Conservation (phyloP, 1,140 invertebrate species). For the Ericerus pela region DNA sequence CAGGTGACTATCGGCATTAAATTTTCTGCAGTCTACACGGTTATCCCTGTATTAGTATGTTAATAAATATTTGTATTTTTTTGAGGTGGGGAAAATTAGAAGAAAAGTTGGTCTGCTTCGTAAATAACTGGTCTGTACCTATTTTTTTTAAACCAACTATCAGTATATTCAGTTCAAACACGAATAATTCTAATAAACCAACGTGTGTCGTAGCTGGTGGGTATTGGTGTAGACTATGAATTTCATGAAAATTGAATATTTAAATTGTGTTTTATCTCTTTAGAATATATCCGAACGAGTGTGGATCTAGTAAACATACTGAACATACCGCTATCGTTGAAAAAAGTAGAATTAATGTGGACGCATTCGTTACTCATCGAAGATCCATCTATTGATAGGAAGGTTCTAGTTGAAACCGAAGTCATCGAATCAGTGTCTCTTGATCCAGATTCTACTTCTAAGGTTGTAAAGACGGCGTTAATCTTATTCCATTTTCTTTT, state of each 20-base stretch:
- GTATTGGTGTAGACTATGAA: not conserved
- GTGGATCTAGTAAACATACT: conserved; percentile 64
- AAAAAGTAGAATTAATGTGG: conserved; percentile 67
- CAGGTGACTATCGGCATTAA: not conserved
- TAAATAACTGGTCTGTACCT: not conserved
- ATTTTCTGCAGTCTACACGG: too few relatives aligned
- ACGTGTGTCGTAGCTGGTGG: not conserved
- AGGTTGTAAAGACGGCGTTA: too few relatives aligned
- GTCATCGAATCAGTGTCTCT: conserved; percentile 32
- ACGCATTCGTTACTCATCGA: conserved; percentile 39
- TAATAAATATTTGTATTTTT: conserved; percentile 3
- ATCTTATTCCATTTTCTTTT: too few relatives aligned
- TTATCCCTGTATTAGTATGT: too few relatives aligned
- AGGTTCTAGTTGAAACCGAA: conserved; percentile 32
- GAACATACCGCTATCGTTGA: conserved; percentile 53
- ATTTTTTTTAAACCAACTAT: conserved; percentile 6
- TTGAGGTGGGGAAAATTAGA: conserved; percentile 50
- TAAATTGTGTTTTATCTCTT: not conserved
- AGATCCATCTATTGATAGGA: conserved; percentile 31
- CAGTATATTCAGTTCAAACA: not conserved
- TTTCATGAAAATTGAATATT: conserved; percentile 12
- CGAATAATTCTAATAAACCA: conserved; percentile 7
- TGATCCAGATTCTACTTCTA: conserved; percentile 33
- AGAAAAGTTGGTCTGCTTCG: conserved; percentile 45
- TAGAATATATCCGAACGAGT: conserved; percentile 66